These are phyloP conservation scores for Chelidonichthys spinosus DNA, from an alignment of 2,797 vertebrate genomes.

Conservation along the genomic window DNA sequence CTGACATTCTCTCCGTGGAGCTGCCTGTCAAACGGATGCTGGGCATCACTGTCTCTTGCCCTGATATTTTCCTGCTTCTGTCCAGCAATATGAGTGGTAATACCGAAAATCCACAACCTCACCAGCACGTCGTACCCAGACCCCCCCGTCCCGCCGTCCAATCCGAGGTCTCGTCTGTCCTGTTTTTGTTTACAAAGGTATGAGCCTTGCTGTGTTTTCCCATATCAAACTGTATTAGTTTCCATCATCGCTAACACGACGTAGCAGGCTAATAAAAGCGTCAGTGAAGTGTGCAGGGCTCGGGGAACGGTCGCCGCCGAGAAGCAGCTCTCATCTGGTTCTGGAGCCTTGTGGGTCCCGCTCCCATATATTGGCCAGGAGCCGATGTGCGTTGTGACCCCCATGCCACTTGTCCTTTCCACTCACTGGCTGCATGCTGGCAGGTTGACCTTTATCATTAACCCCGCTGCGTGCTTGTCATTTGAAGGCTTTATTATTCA, in stretches of 20 bases:
- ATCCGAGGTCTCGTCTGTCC: conserved; percentile 54
- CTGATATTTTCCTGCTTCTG: conserved; percentile 53
- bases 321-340: conserved; percentile 55
- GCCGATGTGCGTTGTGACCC: conserved; percentile 79
- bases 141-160: conserved; percentile 15
- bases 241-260: conserved; percentile 59
- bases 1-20: conserved; percentile 80
- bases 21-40: conserved; percentile 72
- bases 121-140: conserved; percentile 23
- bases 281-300: conserved; percentile 49
- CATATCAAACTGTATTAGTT: conserved; percentile 73
- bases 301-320: conserved; percentile 46
- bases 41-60: conserved; percentile 51
- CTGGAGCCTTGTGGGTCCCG: conserved; percentile 52
- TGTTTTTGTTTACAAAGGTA: conserved; percentile 67
- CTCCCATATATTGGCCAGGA: conserved; percentile 72
- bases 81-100: conserved; percentile 40
- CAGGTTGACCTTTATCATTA: conserved; percentile 87
- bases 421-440: conserved; percentile 80
- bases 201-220: conserved; percentile 57
- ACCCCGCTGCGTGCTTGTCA: conserved; percentile 84
- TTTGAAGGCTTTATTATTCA: conserved; percentile 87
- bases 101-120: conserved; percentile 53
- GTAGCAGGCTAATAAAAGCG: conserved; percentile 70
- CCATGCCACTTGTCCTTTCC: conserved; percentile 84